Evolutionary conservation across 2,113 vertebrate species (phyloP), one percentile per base, ranked within the genome.

Genomic region (Panurus biarmicus): DNA sequence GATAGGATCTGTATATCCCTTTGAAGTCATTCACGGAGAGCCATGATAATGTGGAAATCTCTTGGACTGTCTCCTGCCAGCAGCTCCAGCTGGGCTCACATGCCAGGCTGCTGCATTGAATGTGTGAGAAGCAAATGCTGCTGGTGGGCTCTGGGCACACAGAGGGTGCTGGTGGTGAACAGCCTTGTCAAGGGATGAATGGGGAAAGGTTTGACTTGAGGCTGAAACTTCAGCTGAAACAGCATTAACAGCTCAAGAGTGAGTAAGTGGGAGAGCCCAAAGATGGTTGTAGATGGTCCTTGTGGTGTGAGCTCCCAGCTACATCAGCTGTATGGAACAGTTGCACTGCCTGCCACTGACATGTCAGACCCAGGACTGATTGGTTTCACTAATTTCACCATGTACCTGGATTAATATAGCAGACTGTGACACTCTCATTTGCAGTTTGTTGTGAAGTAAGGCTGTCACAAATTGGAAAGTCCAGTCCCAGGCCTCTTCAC

Each of bases 21-120:
- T 88, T 95, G 85, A 94, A 95, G 90, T 77, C n/a, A 67, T 84
- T 93, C 36, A 31, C 80, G 75, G 85, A 86, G 56, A 95, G 79
- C 71, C 71, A 35, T 1, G 57, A 79, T 90, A 75, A 93, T 21
- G 31, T 73, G 71, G 67, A 84, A 87, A 60, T 83, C 67, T 90
- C 21, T 76, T 77, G 78, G 58, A 23, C 64, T 64, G 42, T 62
- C 58, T 85, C 44, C n/a, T 87, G 87, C 74, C 33, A 1, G 78
- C 75, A 57, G 91, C 78, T 80, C 35, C 72, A 85, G 51, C 85
- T 31, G 6, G 89, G 72, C 72, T 87, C 56, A 38, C 64, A 71
- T 75, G 60, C 62, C 36, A 16, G 47, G 15, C 42, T 74, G 62
- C 64, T n/a, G 28, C 51, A 2, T 1, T 48, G 60, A 15, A 4